Evolutionary conservation across 2,888 invertebrate genomes (phyloP).

Genomic region (Tetropium fuscum): DNA sequence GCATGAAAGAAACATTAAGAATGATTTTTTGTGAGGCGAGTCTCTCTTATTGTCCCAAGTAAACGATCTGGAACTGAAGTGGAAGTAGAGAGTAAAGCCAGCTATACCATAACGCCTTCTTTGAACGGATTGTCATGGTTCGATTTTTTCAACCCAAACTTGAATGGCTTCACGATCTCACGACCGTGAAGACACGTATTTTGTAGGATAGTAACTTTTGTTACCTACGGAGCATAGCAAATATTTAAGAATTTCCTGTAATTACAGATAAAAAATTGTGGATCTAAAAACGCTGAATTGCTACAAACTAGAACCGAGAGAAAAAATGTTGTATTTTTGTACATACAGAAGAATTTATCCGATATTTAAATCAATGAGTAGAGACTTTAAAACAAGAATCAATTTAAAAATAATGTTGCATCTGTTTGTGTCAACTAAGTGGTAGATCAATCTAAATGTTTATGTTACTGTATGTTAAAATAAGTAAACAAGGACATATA

Average conservation of each 20-base stretch:
- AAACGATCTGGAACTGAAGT: conserved; percentile 32
- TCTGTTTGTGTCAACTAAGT: too few relatives aligned
- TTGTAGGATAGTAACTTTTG: conserved; percentile 21
- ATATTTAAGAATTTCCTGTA: conserved; percentile 24
- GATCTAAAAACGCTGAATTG: background rate
- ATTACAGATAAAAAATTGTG: conserved; percentile 9
- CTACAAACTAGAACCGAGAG: conserved; percentile 2
- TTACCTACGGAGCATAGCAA: conserved; percentile 20
- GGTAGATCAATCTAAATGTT: too few relatives aligned
- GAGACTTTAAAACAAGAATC: too few relatives aligned
- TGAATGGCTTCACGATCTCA: conserved; percentile 18
- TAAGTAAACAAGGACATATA: too few relatives aligned
- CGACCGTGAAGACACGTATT: conserved; percentile 27
- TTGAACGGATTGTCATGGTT: conserved; percentile 21
- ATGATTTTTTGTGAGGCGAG: conserved; percentile 18
- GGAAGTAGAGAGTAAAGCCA: conserved; percentile 7
- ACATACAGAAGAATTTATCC: too few relatives aligned
- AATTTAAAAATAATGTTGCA: too few relatives aligned
- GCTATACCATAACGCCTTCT: conserved; percentile 10
- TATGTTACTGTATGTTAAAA: too few relatives aligned
- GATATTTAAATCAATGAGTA: too few relatives aligned
- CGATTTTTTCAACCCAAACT: conserved; percentile 18
- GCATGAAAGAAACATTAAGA: conserved; percentile 11
- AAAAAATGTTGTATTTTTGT: background rate
- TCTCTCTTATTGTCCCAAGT: conserved; percentile 29